Conservation (phyloP, 2,888 invertebrate genomes). For the Thecocarcelia acutangulata region DNA sequence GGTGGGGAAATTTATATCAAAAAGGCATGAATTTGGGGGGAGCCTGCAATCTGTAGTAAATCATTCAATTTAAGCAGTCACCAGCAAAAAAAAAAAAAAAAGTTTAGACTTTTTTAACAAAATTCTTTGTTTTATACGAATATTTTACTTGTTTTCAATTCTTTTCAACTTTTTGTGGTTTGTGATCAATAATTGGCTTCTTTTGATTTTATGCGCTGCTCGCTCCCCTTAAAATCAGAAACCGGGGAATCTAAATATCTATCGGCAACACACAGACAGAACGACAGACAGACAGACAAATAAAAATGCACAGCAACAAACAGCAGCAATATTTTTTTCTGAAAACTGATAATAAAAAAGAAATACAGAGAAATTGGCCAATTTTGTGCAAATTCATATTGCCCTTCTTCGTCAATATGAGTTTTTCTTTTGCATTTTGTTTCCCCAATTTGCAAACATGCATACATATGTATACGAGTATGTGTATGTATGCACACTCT, state of each 20-base stretch:
- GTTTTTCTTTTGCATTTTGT: conserved; percentile 5
- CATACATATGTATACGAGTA: too few species aligned
- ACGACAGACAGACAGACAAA: too few species aligned
- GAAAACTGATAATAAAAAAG: conserved; percentile 4
- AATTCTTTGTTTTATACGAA: conserved; percentile 49
- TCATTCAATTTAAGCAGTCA: conserved; percentile 64
- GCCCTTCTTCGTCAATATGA: conserved; percentile 39
- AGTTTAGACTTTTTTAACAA: conserved; percentile 30
- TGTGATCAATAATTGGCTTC: conserved; percentile 65
- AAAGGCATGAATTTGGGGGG: conserved; percentile 32
- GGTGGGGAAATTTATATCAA: conserved; percentile 73
- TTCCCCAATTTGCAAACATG: conserved; percentile 24
- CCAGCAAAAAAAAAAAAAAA: conserved; percentile 51
- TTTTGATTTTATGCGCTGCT: conserved; percentile 47
- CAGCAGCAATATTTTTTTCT: conserved; percentile 15
- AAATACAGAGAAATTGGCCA: conserved; percentile 50
- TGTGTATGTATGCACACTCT: too few species aligned
- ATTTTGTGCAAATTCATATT: conserved; percentile 63
- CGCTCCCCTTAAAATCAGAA: conserved; percentile 22
- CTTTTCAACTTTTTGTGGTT: conserved; percentile 35
- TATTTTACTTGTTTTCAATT: conserved; percentile 24
- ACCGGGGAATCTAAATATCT: conserved; percentile 44
- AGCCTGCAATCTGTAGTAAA: conserved; percentile 58
- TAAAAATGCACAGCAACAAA: conserved; percentile 13
- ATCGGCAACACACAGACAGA: conserved; percentile 21